These are phyloP conservation scores for Machimus atricapillus DNA, from an alignment of 2,888 invertebrate species.

Conservation along the genomic window DNA sequence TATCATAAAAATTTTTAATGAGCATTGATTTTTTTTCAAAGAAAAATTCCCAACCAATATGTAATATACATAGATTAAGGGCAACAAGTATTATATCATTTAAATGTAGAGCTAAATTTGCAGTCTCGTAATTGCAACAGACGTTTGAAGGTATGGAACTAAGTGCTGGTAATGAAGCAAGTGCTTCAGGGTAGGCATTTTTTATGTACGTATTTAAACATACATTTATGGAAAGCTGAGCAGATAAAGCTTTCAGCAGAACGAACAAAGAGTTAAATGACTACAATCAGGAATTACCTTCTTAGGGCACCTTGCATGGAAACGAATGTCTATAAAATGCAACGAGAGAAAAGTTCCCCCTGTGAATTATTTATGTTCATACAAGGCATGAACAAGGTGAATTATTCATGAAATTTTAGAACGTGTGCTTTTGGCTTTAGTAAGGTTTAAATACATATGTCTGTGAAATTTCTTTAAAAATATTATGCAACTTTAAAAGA, in stretches of 20 bases:
- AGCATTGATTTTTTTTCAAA: too few relatives aligned
- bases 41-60: background rate
- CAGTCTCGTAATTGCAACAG: background rate
- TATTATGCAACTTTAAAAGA: background rate
- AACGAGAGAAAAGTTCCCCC: background rate
- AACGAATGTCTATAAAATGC: constrained; percentile 3
- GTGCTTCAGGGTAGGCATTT: background rate
- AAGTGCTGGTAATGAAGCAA: background rate
- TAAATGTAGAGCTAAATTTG: background rate
- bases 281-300: constrained; percentile 6
- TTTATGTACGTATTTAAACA: background rate
- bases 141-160: background rate
- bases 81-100: background rate
- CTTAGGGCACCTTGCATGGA: background rate
- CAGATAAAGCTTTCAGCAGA: background rate
- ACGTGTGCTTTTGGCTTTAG: background rate
- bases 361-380: constrained; percentile 2
- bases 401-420: constrained; percentile 2
- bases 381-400: background rate
- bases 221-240: background rate
- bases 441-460: background rate
- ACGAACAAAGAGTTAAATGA: background rate
- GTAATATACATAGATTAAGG: background rate
- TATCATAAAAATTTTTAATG: too few relatives aligned
- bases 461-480: background rate